These are phyloP conservation scores for Vulpes ferrilata DNA, from an alignment of 2,113 vertebrate genomes.

Conservation along the genomic window DNA sequence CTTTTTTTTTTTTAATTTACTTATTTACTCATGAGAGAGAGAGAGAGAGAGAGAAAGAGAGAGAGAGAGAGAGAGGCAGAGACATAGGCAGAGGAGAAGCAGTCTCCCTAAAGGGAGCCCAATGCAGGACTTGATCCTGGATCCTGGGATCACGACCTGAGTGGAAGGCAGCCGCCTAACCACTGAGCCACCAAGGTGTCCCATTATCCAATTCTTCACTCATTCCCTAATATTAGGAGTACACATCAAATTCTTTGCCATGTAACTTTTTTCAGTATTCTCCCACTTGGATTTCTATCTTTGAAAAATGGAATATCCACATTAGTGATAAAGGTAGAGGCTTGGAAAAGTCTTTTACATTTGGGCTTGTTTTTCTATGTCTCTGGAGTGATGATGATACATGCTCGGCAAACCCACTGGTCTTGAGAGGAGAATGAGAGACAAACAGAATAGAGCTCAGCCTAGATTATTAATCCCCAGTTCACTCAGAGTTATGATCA, in stretches of 20 bases:
- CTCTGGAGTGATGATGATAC: not conserved
- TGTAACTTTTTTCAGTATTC: not conserved
- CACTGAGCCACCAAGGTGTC: too few relatives aligned
- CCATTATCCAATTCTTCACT: not conserved
- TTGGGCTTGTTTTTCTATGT: not conserved
- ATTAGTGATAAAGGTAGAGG: not conserved
- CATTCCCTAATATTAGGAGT: not conserved
- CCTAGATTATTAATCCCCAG: not conserved
- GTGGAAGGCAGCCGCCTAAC: too few relatives aligned
- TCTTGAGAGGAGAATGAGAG: not conserved
- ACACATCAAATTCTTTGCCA: not conserved
- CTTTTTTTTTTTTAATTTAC: too few relatives aligned
- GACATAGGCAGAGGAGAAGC: too few relatives aligned
- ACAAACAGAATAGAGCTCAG: not conserved
- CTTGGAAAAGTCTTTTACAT: not conserved
- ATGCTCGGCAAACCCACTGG: not conserved
- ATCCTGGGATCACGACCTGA: too few relatives aligned
- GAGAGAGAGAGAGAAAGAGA: too few relatives aligned
- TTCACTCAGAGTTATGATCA: not conserved
- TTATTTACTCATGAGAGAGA: too few relatives aligned
- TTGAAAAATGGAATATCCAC: not conserved
- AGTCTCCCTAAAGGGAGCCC: too few relatives aligned
- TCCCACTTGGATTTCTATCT: not conserved
- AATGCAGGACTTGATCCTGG: too few relatives aligned
- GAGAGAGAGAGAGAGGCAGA: too few relatives aligned